Base-by-base conservation (phyloP, 1,140 invertebrate genomes). In the Drosophila kikkawai region DNA sequence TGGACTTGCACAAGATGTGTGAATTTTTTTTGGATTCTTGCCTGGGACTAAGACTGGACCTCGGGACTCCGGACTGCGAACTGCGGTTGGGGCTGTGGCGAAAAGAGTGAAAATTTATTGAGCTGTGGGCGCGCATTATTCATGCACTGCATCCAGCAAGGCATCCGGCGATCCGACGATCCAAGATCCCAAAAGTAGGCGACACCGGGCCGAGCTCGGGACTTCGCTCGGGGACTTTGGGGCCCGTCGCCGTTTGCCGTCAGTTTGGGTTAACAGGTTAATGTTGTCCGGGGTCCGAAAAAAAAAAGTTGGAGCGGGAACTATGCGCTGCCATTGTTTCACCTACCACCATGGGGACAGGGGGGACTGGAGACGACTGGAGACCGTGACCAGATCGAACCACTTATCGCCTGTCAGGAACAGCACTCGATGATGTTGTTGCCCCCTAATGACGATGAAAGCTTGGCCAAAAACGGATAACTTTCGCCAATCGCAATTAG, bases 41-140 rank as follows among this genome's bases (percentile, higher is more conserved):
- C 73, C 55, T 51, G 58, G 45, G 61, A 70, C 80, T 56, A 32
- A 59, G 53, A 71, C 67, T 48, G 67, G 55, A 44, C 36, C 41
- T 55, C 4, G 36, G 41, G 59, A 48, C 75, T 68, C 39, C 22
- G 34, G 48, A 17, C 53, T 39, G 37, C 58, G 53, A 37, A 60
- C 39, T 48, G 6, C 32, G 64, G 63, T 63, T 67, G 42, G 55
- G 53, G 77, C 80, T 90, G 79, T 88, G 87, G 87, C 87, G 80
- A 91, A 87, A 91, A 82, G 80, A 91, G 85, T 90, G 82, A 91
- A 91, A 88, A 91, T 91, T 91, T 91, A 91, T 91, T 91, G 81
- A 91, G 88, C 88, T 91, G 88, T 91, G 88, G 88, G 88, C 88
- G 88, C 88, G 88, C 88, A 91, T 91, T 91, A 91, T 91, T 91